Conservation (phyloP, 1,140 invertebrate genomes). For the Drosophila persimilis region DNA sequence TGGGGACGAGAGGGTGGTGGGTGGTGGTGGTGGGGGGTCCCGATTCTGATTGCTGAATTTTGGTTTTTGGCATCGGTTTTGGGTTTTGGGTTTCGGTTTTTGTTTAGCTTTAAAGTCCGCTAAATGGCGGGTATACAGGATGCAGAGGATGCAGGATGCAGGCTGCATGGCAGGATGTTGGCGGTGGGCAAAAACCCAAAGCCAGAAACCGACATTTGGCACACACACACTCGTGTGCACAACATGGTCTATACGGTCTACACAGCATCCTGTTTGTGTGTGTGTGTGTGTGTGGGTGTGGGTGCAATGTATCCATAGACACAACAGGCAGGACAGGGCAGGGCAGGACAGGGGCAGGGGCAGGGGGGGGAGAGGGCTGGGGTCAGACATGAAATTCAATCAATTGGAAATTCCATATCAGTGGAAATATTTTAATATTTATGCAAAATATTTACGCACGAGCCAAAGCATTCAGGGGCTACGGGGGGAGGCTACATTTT, state of each 20-base stretch:
- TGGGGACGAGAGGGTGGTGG: too few relatives aligned
- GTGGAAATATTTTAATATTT: constrained; percentile 79
- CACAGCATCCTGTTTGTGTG: too few relatives aligned
- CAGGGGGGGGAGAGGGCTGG: not conserved
- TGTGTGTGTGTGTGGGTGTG: too few relatives aligned
- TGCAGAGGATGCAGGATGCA: constrained; percentile 4
- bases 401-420: constrained; percentile 77
- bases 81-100: constrained; percentile 5
- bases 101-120: constrained; percentile 67
- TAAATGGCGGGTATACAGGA: constrained; percentile 52
- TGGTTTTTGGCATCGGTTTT: constrained; percentile 5
- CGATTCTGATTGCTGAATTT: constrained; percentile 6
- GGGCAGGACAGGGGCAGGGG: too few relatives aligned
- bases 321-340: too few relatives aligned
- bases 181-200: constrained; percentile 26
- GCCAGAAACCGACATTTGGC: constrained; percentile 54
- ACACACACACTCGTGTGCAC: not conserved
- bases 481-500: not conserved
- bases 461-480: constrained; percentile 5
- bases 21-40: too few relatives aligned
- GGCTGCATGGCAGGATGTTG: constrained; percentile 16
- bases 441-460: constrained; percentile 69
- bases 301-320: not conserved
- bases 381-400: constrained; percentile 60
- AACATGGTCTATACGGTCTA: too few relatives aligned